A percentile compares a stretch with the other conserved stretches of the same genome.
phyloP scores from a whole-genome alignment of 2,797 vertebrate genomes.

The Muscicapa striata region DNA sequence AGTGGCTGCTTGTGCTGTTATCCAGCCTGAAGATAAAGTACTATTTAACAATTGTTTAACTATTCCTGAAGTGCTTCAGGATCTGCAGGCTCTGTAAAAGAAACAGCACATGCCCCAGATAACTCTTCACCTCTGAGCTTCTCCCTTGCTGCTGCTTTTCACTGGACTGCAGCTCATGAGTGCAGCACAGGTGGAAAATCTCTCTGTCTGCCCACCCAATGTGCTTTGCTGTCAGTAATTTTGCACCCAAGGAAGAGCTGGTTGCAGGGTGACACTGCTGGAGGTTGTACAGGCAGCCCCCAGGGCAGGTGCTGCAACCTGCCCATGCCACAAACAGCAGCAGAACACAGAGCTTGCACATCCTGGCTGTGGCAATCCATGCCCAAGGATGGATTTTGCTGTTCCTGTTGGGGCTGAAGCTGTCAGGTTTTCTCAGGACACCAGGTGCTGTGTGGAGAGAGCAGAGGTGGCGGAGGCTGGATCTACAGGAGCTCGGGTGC shows the following conservation, averaged over 20 bases:
- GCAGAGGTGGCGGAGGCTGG: neutral
- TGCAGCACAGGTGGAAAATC: neutral
- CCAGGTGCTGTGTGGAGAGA: neutral
- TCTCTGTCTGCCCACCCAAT: neutral
- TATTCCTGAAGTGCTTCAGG: neutral
- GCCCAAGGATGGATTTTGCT: neutral
- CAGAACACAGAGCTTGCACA: neutral
- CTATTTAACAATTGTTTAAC: conserved; percentile 29
- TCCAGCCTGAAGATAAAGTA: neutral
- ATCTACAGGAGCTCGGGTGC: neutral
- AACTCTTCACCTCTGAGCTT: neutral
- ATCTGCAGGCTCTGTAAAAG: neutral
- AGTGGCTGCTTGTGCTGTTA: neutral
- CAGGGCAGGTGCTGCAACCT: neutral
- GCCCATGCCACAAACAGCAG: rapidly evolving
- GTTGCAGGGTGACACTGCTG: rapidly evolving
- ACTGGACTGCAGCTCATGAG: rapidly evolving
- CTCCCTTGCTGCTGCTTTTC: neutral
- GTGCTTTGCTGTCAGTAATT: rapidly evolving
- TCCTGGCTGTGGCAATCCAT: rapidly evolving
- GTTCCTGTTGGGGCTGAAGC: neutral
- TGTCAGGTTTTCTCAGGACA: neutral
- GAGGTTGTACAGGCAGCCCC: rapidly evolving
- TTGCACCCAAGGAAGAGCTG: neutral
- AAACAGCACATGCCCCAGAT: neutral